Evolutionary conservation across 2,113 vertebrate genomes (phyloP), one percentile per base, ranked within the genome.

Genomic region (Centrocercus urophasianus): DNA sequence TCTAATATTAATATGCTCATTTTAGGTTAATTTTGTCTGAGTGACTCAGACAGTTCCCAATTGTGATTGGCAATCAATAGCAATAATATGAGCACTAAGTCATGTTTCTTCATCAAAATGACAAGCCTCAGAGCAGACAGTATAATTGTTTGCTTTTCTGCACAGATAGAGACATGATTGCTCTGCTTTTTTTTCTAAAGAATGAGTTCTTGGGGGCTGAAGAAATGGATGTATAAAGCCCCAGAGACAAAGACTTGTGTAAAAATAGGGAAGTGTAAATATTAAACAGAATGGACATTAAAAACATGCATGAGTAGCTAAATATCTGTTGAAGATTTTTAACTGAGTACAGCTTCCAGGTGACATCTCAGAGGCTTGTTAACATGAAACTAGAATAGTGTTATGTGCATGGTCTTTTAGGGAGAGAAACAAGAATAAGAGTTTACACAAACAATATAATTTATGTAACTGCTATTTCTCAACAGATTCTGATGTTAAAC

Each of bases 81-180:
- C 77, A 93, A 38, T 90, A 86, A 90, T 95, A 90, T 12, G 85
- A 97, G 52, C 82, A 54, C 83, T 90, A 94, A 93, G 95, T 96
- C 90, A 76, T 87, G 80, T 94, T 96, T 95, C 93, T 94, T 93
- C 85, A 90, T 90, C 88, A 88, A 73, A 91, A 63, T 92, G 84
- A 86, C 88, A 95, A 83, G 84, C 83, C 72, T 88, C 2, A 8
- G 89, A 89, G 88, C 91, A 96, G 91, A 88, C 88, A 72, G 50
- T 21, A 3, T 93, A 96, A 95, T 92, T 94, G 90, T 96, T 96
- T 95, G 93, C 90, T 94, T 93, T 96, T 87, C 73, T 97, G 70
- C 73, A 79, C 54, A 88, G 82, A 85, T 64, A 65, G 66, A 88
- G 89, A 74, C 59, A 30, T 65, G 83, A 66, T 64, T 93, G 80